Evolutionary conservation across 2,797 vertebrate genomes (phyloP).

Genomic region (Anas bernieri): DNA sequence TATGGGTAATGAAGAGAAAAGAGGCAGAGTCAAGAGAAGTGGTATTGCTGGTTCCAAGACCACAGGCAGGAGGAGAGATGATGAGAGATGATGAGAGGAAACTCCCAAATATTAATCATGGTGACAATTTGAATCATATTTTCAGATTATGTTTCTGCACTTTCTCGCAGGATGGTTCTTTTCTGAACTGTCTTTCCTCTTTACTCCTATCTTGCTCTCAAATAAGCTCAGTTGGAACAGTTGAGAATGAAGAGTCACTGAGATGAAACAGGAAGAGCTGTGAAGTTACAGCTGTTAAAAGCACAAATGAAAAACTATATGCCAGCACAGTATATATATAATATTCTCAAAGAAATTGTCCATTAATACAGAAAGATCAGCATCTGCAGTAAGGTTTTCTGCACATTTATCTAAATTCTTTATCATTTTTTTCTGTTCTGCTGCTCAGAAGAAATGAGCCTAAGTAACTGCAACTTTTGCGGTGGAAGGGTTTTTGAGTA

Average conservation of each 20-base stretch:
- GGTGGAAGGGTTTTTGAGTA: neutral
- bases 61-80: neutral
- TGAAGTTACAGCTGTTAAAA: constrained; percentile 18
- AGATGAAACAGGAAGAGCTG: constrained; percentile 31
- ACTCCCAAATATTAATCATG: constrained; percentile 47
- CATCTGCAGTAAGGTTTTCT: neutral
- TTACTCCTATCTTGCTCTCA: neutral
- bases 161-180: neutral
- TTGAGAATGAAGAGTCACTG: constrained; percentile 28
- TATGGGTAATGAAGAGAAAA: neutral
- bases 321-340: neutral
- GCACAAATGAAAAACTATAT: constrained; percentile 15
- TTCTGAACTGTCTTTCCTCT: constrained; percentile 1
- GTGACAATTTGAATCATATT: constrained; percentile 12
- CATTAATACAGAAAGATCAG: constrained; percentile 29
- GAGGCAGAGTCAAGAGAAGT: neutral
- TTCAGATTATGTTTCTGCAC: neutral
- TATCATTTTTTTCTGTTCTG: neutral
- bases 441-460: neutral
- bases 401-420: constrained; percentile 1
- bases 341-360: neutral
- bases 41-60: neutral
- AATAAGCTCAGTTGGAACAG: neutral
- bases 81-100: constrained; percentile 1
- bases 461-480: neutral